These are phyloP conservation scores for Gymnothorax javanicus DNA, from an alignment of 2,797 vertebrate genomes.

Conservation along the genomic window DNA sequence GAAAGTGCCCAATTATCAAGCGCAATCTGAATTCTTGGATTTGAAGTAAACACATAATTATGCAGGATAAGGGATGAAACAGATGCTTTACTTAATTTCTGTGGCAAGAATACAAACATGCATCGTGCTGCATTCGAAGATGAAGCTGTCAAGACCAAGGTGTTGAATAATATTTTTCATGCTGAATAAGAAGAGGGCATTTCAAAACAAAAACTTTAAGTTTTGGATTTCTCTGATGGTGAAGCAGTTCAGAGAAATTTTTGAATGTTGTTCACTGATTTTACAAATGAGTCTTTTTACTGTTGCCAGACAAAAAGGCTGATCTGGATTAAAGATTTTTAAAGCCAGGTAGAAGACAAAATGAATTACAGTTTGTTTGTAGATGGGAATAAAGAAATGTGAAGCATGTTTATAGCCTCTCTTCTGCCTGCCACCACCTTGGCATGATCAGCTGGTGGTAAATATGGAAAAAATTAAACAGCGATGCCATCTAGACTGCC, in stretches of 20 bases:
- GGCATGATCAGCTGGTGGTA: background rate
- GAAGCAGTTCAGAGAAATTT: background rate
- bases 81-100: conserved; percentile 41
- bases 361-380: background rate
- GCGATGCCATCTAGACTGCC: conserved; percentile 40
- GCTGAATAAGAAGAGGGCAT: background rate
- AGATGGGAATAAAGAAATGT: background rate
- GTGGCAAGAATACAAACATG: conserved; percentile 41
- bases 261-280: background rate
- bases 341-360: background rate
- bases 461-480: background rate
- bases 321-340: background rate
- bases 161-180: background rate
- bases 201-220: background rate
- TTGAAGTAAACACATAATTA: conserved; percentile 59
- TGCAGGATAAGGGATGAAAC: conserved; percentile 34
- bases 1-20: conserved; percentile 16
- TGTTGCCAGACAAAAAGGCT: background rate
- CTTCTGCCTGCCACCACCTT: background rate
- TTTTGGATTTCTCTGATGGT: background rate
- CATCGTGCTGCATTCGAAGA: conserved; percentile 33
- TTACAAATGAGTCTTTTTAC: background rate
- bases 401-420: background rate
- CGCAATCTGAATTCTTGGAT: conserved; percentile 29
- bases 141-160: background rate